These are phyloP conservation scores for Hestina assimilis DNA, from an alignment of 1,140 invertebrate species.

Conservation along the genomic window DNA sequence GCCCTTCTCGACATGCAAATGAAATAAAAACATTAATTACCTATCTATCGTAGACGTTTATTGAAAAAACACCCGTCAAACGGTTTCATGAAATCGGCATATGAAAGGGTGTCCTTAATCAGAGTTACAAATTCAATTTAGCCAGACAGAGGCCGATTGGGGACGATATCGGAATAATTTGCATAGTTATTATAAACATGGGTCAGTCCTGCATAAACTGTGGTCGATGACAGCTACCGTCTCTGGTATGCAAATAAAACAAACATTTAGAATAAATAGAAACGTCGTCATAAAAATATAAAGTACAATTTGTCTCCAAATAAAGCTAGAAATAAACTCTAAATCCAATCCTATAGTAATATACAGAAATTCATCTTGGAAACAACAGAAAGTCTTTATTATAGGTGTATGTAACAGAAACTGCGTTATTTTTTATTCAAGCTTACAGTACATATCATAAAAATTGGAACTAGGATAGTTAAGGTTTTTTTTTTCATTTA, in stretches of 20 bases:
- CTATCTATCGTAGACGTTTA: background rate
- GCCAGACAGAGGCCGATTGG: conserved; percentile 50
- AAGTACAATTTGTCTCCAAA: too few relatives aligned
- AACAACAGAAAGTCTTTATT: too few relatives aligned
- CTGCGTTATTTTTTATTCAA: too few relatives aligned
- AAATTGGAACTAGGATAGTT: too few relatives aligned
- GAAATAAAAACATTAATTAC: conserved; percentile 1
- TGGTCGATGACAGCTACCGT: conserved; percentile 55
- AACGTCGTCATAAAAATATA: background rate
- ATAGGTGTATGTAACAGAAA: too few relatives aligned
- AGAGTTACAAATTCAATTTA: conserved; percentile 75
- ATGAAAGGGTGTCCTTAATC: conserved; percentile 66
- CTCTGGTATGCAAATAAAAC: conserved; percentile 53
- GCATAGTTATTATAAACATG: conserved; percentile 75
- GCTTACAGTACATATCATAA: too few relatives aligned
- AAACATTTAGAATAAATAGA: conserved; percentile 18
- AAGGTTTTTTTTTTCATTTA: too few relatives aligned
- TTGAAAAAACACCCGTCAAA: conserved; percentile 19
- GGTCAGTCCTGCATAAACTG: conserved; percentile 67
- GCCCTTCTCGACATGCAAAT: background rate
- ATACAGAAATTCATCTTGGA: too few relatives aligned
- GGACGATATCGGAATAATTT: conserved; percentile 69
- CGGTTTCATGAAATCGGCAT: conserved; percentile 48
- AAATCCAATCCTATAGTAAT: too few relatives aligned
- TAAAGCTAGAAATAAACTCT: too few relatives aligned